phyloP scores from a whole-genome alignment of 2,797 vertebrate genomes.

The Poeciliopsis gracilis region DNA sequence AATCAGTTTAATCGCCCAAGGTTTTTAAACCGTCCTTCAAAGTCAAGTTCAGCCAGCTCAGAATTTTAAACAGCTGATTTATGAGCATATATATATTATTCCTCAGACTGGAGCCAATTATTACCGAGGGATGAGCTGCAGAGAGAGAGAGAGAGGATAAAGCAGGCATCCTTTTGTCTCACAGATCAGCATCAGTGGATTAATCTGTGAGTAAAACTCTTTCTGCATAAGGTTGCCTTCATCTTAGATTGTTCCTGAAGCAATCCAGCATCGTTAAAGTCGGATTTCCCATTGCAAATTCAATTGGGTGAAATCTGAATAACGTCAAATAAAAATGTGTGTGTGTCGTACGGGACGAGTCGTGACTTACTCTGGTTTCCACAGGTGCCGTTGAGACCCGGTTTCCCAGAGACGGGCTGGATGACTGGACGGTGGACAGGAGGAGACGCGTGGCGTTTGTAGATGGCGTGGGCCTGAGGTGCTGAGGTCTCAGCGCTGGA shows the following conservation, averaged over 20 bases:
- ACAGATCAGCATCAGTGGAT: neutral
- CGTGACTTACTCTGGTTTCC: constrained; percentile 81
- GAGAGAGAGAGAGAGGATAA: neutral
- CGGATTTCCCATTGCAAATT: neutral
- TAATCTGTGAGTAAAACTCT: neutral
- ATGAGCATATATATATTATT: constrained; percentile 16
- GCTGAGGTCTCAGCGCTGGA: constrained; percentile 36
- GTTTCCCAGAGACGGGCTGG: constrained; percentile 57
- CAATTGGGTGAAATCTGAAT: neutral
- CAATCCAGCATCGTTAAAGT: no score
- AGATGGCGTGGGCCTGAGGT: constrained; percentile 88
- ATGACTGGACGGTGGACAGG: constrained; percentile 37
- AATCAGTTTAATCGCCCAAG: neutral
- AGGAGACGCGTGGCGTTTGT: constrained; percentile 80
- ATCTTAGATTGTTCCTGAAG: neutral
- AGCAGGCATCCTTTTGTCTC: neutral
- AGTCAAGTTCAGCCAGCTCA: constrained; percentile 14
- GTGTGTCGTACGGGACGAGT: neutral
- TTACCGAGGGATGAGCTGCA: neutral
- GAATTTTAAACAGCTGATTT: constrained; percentile 38
- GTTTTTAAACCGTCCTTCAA: constrained; percentile 12
- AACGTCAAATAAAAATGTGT: neutral
- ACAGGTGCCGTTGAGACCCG: constrained; percentile 73
- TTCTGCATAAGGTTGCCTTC: neutral
- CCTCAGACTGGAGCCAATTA: constrained; percentile 10